Evolutionary conservation across 2,113 vertebrate species (phyloP), one percentile per base, ranked within the genome.

Genomic region (Caranx melampygus): DNA sequence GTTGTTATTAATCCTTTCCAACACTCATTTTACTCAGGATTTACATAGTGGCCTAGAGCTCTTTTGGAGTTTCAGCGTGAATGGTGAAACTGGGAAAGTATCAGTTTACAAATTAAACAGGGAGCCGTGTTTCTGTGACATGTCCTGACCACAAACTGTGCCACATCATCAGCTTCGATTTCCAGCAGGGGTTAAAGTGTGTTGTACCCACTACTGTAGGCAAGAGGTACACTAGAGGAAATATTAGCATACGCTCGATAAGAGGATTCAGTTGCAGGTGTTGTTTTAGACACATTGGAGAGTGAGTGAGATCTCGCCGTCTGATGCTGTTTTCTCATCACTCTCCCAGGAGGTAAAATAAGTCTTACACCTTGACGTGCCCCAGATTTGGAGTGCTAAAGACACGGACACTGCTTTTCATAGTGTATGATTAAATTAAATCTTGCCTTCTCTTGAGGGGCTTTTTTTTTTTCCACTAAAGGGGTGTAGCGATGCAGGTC

Each of bases 391-490:
- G 15, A 75, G 89, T 33, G 84, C 67, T 81, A 84, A 88, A 87
- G 72, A 85, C 87, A 69, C 57, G 82, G 84, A 87, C 86, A 81
- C 69, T 16, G 44, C 73, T 76, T 84, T 80, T 88, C 77, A 73
- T 82, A 73, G 71, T 65, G 69, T 85, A 60, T 67, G 78, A 91
- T 88, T 76, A 82, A 92, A 92, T 92, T 87, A 76, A 91, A 91
- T 87, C 84, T 55, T 52, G 64, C 51, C 57, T 65, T 51, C 69
- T 85, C 85, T 85, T 74, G 69, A 77, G 90, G 78, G 71, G 10
- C 62, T 59, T 70, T 26, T 26, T 26, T 26, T 26, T 26, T 26
- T 78, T 75, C 77, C 76, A 75, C 81, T 87, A 70, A 35, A 18
- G 64, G 63, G 75, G 81, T 61, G 21, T 26, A 84, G 81, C 34